Conservation (phyloP, 92 coral and sea anemone species). For the Metridium senile region DNA sequence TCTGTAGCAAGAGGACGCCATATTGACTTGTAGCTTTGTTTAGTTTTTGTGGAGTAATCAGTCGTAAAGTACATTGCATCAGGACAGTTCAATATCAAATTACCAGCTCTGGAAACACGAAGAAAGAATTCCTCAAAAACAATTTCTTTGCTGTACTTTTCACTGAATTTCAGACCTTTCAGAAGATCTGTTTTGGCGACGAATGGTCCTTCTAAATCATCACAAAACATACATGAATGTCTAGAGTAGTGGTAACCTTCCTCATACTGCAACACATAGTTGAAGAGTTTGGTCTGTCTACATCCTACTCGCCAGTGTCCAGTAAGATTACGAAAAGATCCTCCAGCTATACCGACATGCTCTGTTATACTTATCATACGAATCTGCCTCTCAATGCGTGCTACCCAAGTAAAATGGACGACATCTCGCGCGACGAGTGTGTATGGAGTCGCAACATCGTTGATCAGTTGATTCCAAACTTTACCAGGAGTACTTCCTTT, state of each 20-base stretch:
- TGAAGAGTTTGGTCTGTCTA: slow-evolving; percentile 25
- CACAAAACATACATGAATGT: slow-evolving; percentile 47
- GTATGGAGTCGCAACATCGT: slow-evolving; percentile 30
- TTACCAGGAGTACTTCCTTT: slow-evolving; percentile 11
- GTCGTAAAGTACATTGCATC: slow-evolving; percentile 49
- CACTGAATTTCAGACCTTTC: slow-evolving; percentile 37
- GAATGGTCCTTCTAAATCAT: slow-evolving; percentile 42
- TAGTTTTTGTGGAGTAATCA: slow-evolving; percentile 36
- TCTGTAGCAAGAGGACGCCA: slow-evolving; percentile 39
- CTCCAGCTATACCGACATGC: slow-evolving; percentile 42
- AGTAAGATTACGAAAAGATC: slow-evolving; percentile 40
- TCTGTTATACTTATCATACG: slow-evolving; percentile 31
- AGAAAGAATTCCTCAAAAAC: slow-evolving; percentile 41
- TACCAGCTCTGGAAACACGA: slow-evolving; percentile 22
- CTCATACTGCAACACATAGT: slow-evolving; percentile 38
- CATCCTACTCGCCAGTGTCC: slow-evolving; percentile 55
- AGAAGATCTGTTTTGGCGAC: slow-evolving; percentile 40
- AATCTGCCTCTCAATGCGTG: slow-evolving; percentile 44
- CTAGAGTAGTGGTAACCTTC: slow-evolving; percentile 51
- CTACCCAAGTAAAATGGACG: slow-evolving; percentile 22
- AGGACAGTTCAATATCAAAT: slow-evolving; percentile 49
- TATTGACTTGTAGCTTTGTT: slow-evolving; percentile 12
- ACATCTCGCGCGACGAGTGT: slow-evolving; percentile 40
- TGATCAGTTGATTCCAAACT: slow-evolving; percentile 34
- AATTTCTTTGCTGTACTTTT: slow-evolving; percentile 30